These are phyloP conservation scores for Marisa cornuarietis DNA, from an alignment of 1,140 invertebrate species.

Conservation along the genomic window DNA sequence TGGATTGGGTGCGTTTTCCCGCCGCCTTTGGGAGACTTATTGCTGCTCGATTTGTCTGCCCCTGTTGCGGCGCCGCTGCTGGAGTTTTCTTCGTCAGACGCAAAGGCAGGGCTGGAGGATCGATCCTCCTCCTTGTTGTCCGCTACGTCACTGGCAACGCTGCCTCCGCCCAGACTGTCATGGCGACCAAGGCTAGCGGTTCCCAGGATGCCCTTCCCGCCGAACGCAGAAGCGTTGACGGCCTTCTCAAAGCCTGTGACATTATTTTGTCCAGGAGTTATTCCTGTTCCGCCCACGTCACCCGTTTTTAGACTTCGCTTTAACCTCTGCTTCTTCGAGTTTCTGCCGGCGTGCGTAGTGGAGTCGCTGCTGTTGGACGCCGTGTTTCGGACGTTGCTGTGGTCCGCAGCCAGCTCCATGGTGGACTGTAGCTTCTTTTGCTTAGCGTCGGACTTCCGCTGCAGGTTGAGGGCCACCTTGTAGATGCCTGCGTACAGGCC, in stretches of 20 bases:
- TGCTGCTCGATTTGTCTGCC: slow-evolving; percentile 30
- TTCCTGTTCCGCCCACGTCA: neutral
- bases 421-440: slow-evolving; percentile 70
- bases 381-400: slow-evolving; percentile 15
- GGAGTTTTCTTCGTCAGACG: slow-evolving; percentile 84
- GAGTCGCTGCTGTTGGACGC: slow-evolving; percentile 6
- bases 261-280: neutral
- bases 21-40: slow-evolving; percentile 29
- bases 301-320: slow-evolving; percentile 12
- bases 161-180: slow-evolving; percentile 15
- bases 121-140: slow-evolving; percentile 77
- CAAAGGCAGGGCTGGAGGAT: slow-evolving; percentile 93
- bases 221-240: slow-evolving; percentile 55
- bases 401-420: slow-evolving; percentile 46
- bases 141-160: slow-evolving; percentile 41
- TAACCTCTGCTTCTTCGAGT: slow-evolving; percentile 15
- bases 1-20: slow-evolving; percentile 8
- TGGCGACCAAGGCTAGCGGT: neutral
- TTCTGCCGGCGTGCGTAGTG: neutral
- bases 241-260: neutral
- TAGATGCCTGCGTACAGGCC: slow-evolving; percentile 95
- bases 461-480: slow-evolving; percentile 97
- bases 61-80: slow-evolving; percentile 58
- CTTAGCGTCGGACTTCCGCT: slow-evolving; percentile 87
- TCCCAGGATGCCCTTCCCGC: slow-evolving; percentile 17